These are phyloP conservation scores for Campylorhamphus procurvoides DNA, from an alignment of 2,113 vertebrate species.

Conservation along the genomic window DNA sequence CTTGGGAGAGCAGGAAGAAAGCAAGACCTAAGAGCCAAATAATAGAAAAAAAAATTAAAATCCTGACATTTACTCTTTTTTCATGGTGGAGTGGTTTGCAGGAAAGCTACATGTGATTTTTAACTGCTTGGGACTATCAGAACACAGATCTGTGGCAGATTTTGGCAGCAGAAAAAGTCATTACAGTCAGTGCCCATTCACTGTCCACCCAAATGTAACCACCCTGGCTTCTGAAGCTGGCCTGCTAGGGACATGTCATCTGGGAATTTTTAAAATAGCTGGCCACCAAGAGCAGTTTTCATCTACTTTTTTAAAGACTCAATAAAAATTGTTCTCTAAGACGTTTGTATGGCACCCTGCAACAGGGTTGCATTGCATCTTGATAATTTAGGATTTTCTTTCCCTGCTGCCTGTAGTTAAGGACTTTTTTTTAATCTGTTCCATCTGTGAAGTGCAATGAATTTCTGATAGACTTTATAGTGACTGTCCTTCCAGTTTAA, in stretches of 20 bases:
- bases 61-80: background rate
- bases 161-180: background rate
- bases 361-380: conserved; percentile 12
- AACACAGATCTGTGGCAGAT: background rate
- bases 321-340: background rate
- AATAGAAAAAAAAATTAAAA: background rate
- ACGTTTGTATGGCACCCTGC: background rate
- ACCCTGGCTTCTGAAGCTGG: background rate
- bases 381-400: conserved; percentile 60
- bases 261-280: background rate
- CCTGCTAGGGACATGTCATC: background rate
- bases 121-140: background rate
- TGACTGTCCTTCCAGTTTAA: conserved; percentile 66
- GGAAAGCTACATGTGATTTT: background rate
- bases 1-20: background rate
- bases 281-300: background rate
- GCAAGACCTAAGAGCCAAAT: background rate
- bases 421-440: conserved; percentile 45
- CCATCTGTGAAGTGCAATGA: conserved; percentile 71
- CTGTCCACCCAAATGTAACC: background rate
- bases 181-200: background rate
- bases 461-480: conserved; percentile 69
- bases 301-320: background rate
- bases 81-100: background rate
- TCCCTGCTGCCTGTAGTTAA: conserved; percentile 12